Evolutionary conservation across 2,113 vertebrate species (phyloP).

Genomic region (Zosterops pallidus): DNA sequence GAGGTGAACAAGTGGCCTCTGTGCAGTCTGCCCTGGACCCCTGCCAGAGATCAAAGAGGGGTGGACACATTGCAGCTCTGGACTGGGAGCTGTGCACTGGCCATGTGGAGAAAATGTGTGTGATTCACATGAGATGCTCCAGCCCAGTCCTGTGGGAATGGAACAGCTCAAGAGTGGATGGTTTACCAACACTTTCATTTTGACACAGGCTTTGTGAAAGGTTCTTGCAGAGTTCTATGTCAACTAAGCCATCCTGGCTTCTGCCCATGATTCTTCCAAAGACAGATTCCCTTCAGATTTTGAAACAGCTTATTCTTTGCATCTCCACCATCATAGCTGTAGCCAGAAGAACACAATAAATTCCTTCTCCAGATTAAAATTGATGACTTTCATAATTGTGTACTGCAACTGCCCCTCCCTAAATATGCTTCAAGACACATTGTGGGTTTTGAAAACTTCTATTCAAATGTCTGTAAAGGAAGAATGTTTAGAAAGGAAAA

Average conservation of each 20-base stretch:
- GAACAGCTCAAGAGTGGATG: rapidly evolving
- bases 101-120: background rate
- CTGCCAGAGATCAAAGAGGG: rapidly evolving
- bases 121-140: background rate
- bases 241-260: background rate
- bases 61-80: background rate
- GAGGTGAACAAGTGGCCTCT: background rate
- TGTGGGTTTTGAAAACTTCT: background rate
- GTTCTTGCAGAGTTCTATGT: background rate
- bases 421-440: background rate
- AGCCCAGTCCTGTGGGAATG: background rate
- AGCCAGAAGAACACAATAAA: background rate
- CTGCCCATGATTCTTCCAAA: background rate
- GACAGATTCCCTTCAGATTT: background rate
- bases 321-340: background rate
- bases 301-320: background rate
- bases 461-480: background rate
- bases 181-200: background rate
- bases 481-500: background rate
- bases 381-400: background rate
- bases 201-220: background rate
- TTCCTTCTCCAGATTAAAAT: background rate
- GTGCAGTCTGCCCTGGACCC: background rate
- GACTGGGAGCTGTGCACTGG: background rate
- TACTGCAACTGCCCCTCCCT: background rate